Evolutionary conservation across 2,797 vertebrate species (phyloP), one percentile per base, ranked within the genome.

Genomic region (Acanthurus lineatus): DNA sequence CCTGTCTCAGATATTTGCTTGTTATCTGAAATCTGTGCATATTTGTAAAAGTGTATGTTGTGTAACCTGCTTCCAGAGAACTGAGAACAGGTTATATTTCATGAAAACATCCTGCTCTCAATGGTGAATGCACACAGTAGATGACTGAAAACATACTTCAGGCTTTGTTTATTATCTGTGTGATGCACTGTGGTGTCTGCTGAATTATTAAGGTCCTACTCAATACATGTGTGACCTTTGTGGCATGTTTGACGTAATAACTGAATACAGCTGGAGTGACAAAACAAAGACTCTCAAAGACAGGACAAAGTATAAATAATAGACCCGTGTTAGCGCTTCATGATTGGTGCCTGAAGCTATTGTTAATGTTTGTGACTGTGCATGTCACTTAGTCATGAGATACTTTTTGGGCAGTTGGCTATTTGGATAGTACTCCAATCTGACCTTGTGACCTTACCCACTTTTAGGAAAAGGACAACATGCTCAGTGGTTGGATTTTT

Each of bases 201-300:
- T 60, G 48, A 64, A 61, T 48, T 6, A 32, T 66, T 66, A 80
- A 79, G 54, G 79, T 73, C 54, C 73, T 20, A 16, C 22, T 82
- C 80, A 81, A 62, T 68, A 79, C 83, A 63, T 70, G 0, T 72
- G 47, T 70, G 85, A 82, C 73, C 69, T 77, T 60, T 6, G 6
- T 35, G 69, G 14, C 59, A 54, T 60, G 64, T 53, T 81, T 76
- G 73, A 73, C 1, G 19, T 58, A 58, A 66, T 47, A 64, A 64
- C 62, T 10, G 7, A 8, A 40, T 59, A 62, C 35, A 62, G 59
- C 38, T 49, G 1, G 8, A 62, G 32, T 1, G 3, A 49, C 40
- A 47, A 69, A 75, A 38, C 61, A 75, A 49, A 76, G 73, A 64
- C 58, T 66, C 53, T 60, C 17, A 32, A 32, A 32, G 28, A 3